Evolutionary conservation across 1,140 invertebrate species (phyloP), one percentile per base, ranked within the genome.

Genomic region (Heterodera schachtii): DNA sequence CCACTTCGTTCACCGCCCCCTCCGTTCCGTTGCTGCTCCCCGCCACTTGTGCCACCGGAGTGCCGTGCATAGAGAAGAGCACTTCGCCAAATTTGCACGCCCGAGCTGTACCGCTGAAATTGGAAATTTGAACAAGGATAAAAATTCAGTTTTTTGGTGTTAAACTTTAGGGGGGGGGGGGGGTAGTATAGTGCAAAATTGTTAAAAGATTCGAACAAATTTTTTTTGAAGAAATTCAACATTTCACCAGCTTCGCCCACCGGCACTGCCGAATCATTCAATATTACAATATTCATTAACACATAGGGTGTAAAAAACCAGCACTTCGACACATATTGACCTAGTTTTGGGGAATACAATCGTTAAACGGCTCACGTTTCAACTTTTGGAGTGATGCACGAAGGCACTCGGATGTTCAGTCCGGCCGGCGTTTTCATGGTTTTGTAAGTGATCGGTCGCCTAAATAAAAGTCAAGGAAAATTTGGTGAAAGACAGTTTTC

Each of bases 381-480:
- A 76, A 76, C 75, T 76, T 66, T 47, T 19, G 75, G 75, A 7
- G 75, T 76, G 46, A 76, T 76, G n/a, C 49, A 76, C 8, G 75
- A 16, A 2, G 75, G 75, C 6, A 76, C 47, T 76, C 46, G 57
- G 41, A 75, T 75, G 41, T 52, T 57, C 46, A 60, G 41, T 7
- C 75, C 49, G 16, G 41, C 16, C 16, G 75, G 57, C 6, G 41
- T 41, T 7, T 16, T 60, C 66, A 75, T 3, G 11, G 73, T 57
- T 41, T 75, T 75, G 41, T 52, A 76, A 44, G 16, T 57, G 3
- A 41, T 31, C 6, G 75, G 75, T 19, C 44, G 75, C 6, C 66
- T 76, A 44, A 76, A 76, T 21, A 11, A 6, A 52, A 31, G 31
- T 11, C 3, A 16, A 13, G 5, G 74, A 16, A 75, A n/a, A n/a